Conservation (phyloP, 2,888 invertebrate genomes). For the Rhyacophila evoluta region DNA sequence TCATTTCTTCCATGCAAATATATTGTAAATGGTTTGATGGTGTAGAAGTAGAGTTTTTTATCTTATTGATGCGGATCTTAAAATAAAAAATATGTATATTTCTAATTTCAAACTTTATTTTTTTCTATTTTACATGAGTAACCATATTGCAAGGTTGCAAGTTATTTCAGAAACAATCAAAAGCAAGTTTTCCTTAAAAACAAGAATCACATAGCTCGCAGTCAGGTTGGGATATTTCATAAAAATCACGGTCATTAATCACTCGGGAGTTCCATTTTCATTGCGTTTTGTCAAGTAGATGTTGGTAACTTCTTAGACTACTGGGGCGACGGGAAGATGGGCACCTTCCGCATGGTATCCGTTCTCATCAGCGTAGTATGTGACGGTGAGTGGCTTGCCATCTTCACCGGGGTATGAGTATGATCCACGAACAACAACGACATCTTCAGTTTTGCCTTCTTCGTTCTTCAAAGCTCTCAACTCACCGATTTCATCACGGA, state of each 20-base stretch:
- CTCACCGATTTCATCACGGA: slow-evolving; percentile 48
- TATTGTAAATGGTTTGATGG: too few relatives aligned
- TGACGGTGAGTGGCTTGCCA: slow-evolving; percentile 43
- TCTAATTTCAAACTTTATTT: too few relatives aligned
- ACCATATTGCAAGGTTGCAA: not conserved
- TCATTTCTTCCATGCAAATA: too few relatives aligned
- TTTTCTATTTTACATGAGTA: too few relatives aligned
- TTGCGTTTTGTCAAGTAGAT: not conserved
- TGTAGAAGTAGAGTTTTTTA: too few relatives aligned
- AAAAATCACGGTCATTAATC: not conserved
- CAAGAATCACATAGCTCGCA: not conserved
- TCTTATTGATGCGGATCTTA: too few relatives aligned
- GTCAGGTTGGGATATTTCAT: not conserved
- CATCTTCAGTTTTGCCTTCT: slow-evolving; percentile 49
- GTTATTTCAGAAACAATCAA: too few relatives aligned
- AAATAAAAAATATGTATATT: too few relatives aligned
- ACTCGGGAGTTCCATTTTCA: not conserved
- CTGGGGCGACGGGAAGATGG: slow-evolving; percentile 47
- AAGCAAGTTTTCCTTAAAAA: too few relatives aligned
- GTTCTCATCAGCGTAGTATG: slow-evolving; percentile 50
- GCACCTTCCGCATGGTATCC: slow-evolving; percentile 52
- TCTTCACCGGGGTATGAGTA: slow-evolving; percentile 46
- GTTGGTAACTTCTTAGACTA: not conserved
- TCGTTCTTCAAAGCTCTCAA: slow-evolving; percentile 51
- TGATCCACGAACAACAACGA: slow-evolving; percentile 49